Evolutionary conservation across 2,888 invertebrate genomes (phyloP), one percentile per base, ranked within the genome.

Genomic region (Ephialtes manifestator): DNA sequence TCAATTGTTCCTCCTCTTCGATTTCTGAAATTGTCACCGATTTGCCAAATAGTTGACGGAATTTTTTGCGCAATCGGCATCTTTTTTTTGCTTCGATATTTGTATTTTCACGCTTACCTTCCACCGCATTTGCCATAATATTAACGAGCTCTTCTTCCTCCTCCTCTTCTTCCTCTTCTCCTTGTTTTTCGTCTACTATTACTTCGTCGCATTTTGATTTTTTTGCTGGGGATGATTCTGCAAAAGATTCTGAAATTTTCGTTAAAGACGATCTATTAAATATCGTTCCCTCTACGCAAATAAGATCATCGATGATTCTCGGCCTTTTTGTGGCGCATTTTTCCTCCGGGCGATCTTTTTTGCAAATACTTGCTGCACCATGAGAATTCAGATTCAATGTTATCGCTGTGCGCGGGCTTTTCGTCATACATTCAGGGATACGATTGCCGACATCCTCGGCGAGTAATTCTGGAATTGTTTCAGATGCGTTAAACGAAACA

Each of bases 281-380:
- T 43, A 82, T 55, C 15, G 77, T 80, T 11, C 83, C 83, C 20
- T 86, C 85, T 71, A 84, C n/a, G 46, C 71, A 84, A 7, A 60
- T 84, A 4, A 82, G 20, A 31, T 86, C 84, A 5, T 80, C 84
- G 24, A 78, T 35, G 18, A 86, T 85, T 13, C 58, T 81, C 15
- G 46, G 85, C 71, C 70, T 80, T 13, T 81, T 80, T 24, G 46
- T 18, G 2, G 11, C n/a, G 60, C 4, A 43, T 10, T 15, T 39
- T 8, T 51, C 46, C 48, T 20, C 18, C 53, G 18, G 5, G 35
- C 46, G 51, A 43, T 71, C 20, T 51, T 28, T 15, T 18, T 51
- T n/a, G 68, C 3, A 65, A 18, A 18, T 35, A 60, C n/a, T 63
- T 63, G 43, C 1, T 31, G 53, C 1, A 7, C 35, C 39, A 15